A percentile compares a stretch with the other conserved stretches of the same genome.
phyloP scores from a whole-genome alignment of 2,113 vertebrate species.

The Tricholaema leucomelas region DNA sequence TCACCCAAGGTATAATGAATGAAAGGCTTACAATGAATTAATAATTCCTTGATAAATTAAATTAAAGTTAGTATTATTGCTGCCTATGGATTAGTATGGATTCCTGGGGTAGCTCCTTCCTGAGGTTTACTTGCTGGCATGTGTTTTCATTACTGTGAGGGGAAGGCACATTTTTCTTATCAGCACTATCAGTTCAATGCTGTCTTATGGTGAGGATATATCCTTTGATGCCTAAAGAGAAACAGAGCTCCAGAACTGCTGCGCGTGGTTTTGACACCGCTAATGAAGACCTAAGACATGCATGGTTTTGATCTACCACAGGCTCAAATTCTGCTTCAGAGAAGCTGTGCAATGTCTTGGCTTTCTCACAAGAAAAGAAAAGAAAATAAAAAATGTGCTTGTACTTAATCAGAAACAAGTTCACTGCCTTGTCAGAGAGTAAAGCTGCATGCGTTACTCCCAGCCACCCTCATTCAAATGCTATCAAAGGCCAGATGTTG shows the following conservation, averaged over 20 bases:
- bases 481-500: neutral
- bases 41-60: neutral
- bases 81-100: neutral
- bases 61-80: neutral
- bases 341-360: neutral
- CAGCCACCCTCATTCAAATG: neutral
- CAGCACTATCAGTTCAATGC: neutral
- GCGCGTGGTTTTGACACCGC: constrained; percentile 28
- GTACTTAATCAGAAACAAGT: constrained; percentile 27
- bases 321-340: constrained; percentile 42
- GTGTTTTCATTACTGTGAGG: constrained; percentile 11
- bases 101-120: constrained; percentile 15
- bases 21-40: neutral
- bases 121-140: neutral
- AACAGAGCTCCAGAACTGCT: neutral
- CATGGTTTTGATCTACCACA: constrained; percentile 55
- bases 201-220: neutral
- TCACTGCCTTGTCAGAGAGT: constrained; percentile 9
- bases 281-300: constrained; percentile 57
- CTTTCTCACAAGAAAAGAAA: constrained; percentile 6
- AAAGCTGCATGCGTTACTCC: neutral
- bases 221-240: constrained; percentile 33
- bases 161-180: neutral
- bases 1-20: neutral
- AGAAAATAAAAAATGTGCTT: neutral